Base-by-base conservation (phyloP, 1,140 invertebrate genomes). In the Nebria ingens region DNA sequence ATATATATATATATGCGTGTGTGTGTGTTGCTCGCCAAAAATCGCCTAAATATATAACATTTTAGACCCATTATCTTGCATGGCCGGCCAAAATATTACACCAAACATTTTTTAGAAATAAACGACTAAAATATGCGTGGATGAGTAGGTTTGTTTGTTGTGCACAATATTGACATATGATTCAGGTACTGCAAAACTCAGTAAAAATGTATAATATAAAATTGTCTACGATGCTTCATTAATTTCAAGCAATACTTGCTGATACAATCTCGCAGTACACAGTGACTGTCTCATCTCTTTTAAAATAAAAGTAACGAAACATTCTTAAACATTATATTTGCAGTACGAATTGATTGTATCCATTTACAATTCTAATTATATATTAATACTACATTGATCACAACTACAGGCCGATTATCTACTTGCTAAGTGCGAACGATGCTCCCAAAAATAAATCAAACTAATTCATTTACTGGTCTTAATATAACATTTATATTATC, bases 291-390 rank as follows among this genome's bases (percentile, higher is more conserved):
- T n/a, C n/a, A n/a, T n/a, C n/a, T n/a, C n/a, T n/a, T n/a, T n/a
- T n/a, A n/a, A n/a, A n/a, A n/a, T n/a, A n/a, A n/a, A n/a, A n/a
- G n/a, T n/a, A n/a, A n/a, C n/a, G n/a, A 34, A 34, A 34, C 25
- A n/a, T 34, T 34, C 25, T n/a, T 34, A 45, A 42, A 53, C 22
- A 53, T 51, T 56, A 34, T 57, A 17, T 57, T 53, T 53, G 21
- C 51, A 57, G 52, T 29, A 53, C 29, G 38, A 13, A 53, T 38
- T 53, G 22, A 53, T 51, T 45, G 51, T 57, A 29, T 52, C 40
- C 38, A 55, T 55, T 55, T 54, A 2, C 29, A 53, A 40, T 56
- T 54, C 67, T 67, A 66, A 66, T 65, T 65, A 68, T 65, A 67
- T 61, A 54, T 53, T 15, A n/a, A 25, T 56, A 13, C 29, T 53